Conservation (phyloP, 2,888 invertebrate genomes). For the Scrobipalpa atriplicella region DNA sequence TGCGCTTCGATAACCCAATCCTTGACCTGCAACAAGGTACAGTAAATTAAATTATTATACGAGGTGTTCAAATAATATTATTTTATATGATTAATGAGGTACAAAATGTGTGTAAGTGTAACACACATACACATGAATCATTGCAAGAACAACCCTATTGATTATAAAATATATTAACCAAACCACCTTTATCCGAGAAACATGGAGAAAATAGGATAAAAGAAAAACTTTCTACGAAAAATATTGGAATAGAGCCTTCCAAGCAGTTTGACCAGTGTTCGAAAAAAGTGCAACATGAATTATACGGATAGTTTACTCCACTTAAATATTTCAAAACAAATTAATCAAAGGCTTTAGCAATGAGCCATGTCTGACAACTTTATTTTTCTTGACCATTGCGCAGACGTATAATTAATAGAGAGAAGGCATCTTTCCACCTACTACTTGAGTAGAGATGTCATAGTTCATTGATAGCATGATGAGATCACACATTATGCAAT, state of each 20-base stretch:
- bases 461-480: constrained; percentile 47
- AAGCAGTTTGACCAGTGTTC: no score
- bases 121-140: no score
- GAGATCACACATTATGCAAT: constrained; percentile 36
- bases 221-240: no score
- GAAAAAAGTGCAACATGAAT: neutral
- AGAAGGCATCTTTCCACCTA: constrained; percentile 27
- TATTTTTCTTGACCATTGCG: constrained; percentile 24
- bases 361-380: constrained; percentile 8
- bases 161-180: no score
- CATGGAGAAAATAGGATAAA: no score
- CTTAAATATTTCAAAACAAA: neutral
- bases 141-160: no score
- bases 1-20: constrained; percentile 18
- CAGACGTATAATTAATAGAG: constrained; percentile 24
- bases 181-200: no score
- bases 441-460: constrained; percentile 42
- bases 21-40: constrained; percentile 19
- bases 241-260: no score
- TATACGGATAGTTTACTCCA: neutral
- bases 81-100: neutral
- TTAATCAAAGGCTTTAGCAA: neutral
- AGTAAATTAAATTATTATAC: constrained; percentile 5
- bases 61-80: neutral
- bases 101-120: no score